Conservation (phyloP, 2,797 vertebrate species). For the Aselliscus stoliczkanus region DNA sequence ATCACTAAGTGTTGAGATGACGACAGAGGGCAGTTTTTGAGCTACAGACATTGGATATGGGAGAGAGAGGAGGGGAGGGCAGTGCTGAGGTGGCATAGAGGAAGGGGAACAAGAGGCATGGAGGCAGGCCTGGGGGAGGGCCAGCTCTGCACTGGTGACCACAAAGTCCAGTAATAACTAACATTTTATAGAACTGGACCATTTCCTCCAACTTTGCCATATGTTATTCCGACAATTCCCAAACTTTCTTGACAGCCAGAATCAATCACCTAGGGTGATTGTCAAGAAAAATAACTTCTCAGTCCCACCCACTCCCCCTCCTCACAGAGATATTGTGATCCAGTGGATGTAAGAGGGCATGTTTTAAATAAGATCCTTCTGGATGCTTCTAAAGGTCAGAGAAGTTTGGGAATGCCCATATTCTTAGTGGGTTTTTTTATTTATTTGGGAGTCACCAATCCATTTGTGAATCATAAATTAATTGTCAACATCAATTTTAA, state of each 20-base stretch:
- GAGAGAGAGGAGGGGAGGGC: neutral
- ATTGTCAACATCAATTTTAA: neutral
- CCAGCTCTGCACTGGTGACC: neutral
- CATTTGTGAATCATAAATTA: neutral
- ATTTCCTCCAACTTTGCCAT: neutral
- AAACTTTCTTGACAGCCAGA: neutral
- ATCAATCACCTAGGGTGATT: neutral
- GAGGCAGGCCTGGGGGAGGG: accelerated
- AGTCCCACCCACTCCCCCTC: accelerated
- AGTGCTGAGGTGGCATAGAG: too few species aligned
- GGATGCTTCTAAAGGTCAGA: neutral
- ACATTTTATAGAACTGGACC: neutral
- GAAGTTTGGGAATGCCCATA: neutral
- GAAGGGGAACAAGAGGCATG: neutral
- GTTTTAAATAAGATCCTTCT: neutral
- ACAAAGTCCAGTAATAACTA: neutral
- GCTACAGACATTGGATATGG: neutral
- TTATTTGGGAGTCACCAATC: neutral
- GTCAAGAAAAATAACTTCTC: neutral
- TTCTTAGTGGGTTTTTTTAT: neutral
- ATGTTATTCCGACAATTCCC: neutral
- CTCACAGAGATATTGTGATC: neutral
- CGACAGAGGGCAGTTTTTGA: neutral
- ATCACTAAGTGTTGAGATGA: too few species aligned
- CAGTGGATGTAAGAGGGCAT: too few species aligned